These are phyloP conservation scores for Microtus richardsoni DNA, from an alignment of 2,113 vertebrate genomes.

Conservation along the genomic window DNA sequence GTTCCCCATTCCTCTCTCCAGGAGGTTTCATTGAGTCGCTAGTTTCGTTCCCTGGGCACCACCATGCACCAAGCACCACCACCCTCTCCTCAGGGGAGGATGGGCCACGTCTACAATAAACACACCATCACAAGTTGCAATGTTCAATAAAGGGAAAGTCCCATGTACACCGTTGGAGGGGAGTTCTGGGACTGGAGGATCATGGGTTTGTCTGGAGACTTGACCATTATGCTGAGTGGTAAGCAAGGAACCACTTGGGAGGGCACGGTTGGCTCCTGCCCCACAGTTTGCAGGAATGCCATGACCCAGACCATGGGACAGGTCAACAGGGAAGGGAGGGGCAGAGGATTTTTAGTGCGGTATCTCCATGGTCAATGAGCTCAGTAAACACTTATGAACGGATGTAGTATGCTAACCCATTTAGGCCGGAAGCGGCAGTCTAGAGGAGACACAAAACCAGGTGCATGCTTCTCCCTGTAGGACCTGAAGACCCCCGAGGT, in stretches of 20 bases:
- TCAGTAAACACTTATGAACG: not conserved
- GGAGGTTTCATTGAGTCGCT: not conserved
- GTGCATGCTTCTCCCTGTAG: not conserved
- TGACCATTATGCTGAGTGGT: not conserved
- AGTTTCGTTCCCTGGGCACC: not conserved
- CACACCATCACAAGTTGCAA: fast-evolving
- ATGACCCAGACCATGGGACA: not conserved
- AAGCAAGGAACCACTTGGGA: not conserved
- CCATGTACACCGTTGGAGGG: fast-evolving
- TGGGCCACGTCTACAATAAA: not conserved
- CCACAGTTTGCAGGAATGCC: not conserved
- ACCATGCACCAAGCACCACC: not conserved
- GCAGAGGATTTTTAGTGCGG: not conserved
- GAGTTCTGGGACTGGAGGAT: fast-evolving
- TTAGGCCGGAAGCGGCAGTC: not conserved
- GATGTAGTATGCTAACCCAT: not conserved
- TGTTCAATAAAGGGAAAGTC: not conserved
- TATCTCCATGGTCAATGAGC: not conserved
- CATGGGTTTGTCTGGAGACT: not conserved
- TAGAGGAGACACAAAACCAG: not conserved
- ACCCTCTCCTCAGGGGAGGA: not conserved
- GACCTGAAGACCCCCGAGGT: no score
- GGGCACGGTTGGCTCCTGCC: not conserved
- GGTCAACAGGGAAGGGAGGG: not conserved
- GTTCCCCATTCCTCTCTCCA: not conserved